Evolutionary conservation across 2,797 vertebrate genomes (phyloP).

Genomic region (Coreius guichenoti): DNA sequence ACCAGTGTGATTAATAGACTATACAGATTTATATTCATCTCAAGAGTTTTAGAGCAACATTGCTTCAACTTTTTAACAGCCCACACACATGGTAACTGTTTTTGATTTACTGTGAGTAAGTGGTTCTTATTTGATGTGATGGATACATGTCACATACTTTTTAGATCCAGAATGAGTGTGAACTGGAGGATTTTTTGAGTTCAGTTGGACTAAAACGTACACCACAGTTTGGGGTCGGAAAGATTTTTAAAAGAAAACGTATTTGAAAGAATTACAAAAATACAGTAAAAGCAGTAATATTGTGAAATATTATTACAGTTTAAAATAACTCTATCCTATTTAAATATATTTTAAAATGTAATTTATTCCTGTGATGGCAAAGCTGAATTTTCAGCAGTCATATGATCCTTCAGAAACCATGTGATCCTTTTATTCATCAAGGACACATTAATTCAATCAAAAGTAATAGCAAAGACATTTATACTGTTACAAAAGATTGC

Average conservation of each 20-base stretch:
- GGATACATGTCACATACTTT: not conserved
- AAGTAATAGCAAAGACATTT: not conserved
- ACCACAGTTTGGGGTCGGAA: not conserved
- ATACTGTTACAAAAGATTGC: not conserved
- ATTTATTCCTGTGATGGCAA: not conserved
- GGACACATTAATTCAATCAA: not conserved
- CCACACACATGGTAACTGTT: not conserved
- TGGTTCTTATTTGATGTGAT: not conserved
- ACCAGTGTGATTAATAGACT: slow-evolving; percentile 22
- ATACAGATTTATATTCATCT: slow-evolving; percentile 17
- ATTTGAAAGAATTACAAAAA: not conserved
- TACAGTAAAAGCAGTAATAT: not conserved
- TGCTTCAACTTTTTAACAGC: slow-evolving; percentile 25
- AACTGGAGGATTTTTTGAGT: not conserved
- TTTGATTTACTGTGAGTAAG: not conserved
- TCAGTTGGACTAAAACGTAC: not conserved
- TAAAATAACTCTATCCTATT: not conserved
- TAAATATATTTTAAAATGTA: not conserved
- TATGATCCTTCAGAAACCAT: not conserved
- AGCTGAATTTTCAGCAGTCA: not conserved
- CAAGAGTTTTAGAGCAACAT: not conserved
- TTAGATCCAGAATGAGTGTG: not conserved
- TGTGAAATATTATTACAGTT: not conserved
- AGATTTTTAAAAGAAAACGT: not conserved
- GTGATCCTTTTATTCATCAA: not conserved